phyloP scores from a whole-genome alignment of 30 jellyfish, hydroid and myxozoan species.

The Rhopilema esculentum region DNA sequence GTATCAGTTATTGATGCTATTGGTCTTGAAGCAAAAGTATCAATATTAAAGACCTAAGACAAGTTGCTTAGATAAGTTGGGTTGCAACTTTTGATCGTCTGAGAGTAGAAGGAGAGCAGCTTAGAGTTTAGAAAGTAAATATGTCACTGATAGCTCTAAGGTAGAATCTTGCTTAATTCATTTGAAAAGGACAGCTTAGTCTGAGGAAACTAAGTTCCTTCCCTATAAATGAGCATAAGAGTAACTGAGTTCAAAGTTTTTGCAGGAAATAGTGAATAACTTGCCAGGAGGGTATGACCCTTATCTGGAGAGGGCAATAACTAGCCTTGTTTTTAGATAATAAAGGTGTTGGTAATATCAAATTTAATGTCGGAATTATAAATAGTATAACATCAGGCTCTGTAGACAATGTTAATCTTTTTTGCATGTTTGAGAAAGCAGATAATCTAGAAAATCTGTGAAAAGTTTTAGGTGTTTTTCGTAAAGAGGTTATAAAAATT shows the following conservation, averaged over 20 bases:
- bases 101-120: slow-evolving; percentile 21
- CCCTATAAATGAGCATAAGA: slow-evolving; percentile 41
- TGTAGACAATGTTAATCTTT: slow-evolving; percentile 31
- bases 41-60: not conserved
- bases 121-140: slow-evolving; percentile 1
- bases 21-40: not conserved
- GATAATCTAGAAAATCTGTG: slow-evolving; percentile 53
- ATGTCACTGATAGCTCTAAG: not conserved
- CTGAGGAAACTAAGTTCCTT: slow-evolving; percentile 46
- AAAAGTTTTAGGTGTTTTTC: slow-evolving; percentile 5
- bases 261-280: not conserved
- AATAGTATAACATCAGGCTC: slow-evolving; percentile 61
- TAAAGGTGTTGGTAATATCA: slow-evolving; percentile 55
- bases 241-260: not conserved
- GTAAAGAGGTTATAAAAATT: slow-evolving; percentile 6
- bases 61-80: not conserved
- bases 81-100: slow-evolving; percentile 16
- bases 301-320: slow-evolving; percentile 1
- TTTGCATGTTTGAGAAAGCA: slow-evolving; percentile 57
- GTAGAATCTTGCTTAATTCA: slow-evolving; percentile 29
- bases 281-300: slow-evolving; percentile 53
- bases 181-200: slow-evolving; percentile 38
- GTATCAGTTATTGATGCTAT: not conserved
- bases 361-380: slow-evolving; percentile 41
- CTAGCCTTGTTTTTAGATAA: slow-evolving; percentile 41